Evolutionary conservation across 1,140 invertebrate genomes (phyloP).

Genomic region (Macrostomum lignano): DNA sequence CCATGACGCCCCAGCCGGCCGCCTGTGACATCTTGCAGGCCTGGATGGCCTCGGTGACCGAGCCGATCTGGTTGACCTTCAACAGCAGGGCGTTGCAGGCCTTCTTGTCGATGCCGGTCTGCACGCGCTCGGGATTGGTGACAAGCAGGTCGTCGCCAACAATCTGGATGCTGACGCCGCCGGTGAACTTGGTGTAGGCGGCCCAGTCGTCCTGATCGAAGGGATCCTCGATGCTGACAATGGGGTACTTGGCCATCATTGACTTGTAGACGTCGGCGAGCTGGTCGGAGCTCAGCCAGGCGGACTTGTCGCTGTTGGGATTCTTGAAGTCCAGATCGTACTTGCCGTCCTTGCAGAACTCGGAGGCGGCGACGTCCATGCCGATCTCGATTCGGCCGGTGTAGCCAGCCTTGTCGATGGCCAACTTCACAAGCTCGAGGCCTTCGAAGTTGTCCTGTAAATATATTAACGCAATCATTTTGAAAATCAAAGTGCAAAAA

Average conservation of each 20-base stretch:
- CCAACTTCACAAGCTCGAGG: conserved; percentile 46
- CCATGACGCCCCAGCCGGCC: conserved; percentile 89
- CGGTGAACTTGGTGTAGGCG: conserved; percentile 55
- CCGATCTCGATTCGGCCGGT: conserved; percentile 76
- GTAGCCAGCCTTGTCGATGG: conserved; percentile 73
- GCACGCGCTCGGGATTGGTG: conserved; percentile 69
- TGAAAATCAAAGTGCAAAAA: too few relatives aligned
- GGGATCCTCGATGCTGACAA: conserved; percentile 91
- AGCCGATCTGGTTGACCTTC: conserved; percentile 95
- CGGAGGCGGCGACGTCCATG: conserved; percentile 94
- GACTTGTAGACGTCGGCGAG: conserved; percentile 57
- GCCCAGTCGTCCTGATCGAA: conserved; percentile 92
- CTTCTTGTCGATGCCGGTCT: conserved; percentile 80
- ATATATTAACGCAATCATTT: too few relatives aligned
- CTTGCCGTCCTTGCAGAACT: conserved; percentile 49
- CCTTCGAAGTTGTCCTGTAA: conserved; percentile 19
- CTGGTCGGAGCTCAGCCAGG: conserved; percentile 40
- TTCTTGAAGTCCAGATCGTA: conserved; percentile 98
- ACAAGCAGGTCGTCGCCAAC: conserved; percentile 73
- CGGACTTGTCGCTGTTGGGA: conserved; percentile 42
- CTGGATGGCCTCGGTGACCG: conserved; percentile 77
- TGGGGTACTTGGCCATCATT: conserved; percentile 71
- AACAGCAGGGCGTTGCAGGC: conserved; percentile 82
- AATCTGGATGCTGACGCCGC: conserved; percentile 43
- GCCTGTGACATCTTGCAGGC: conserved; percentile 71